These are phyloP conservation scores for Apocrypta bakeri DNA, from an alignment of 1,140 invertebrate species.

Conservation along the genomic window DNA sequence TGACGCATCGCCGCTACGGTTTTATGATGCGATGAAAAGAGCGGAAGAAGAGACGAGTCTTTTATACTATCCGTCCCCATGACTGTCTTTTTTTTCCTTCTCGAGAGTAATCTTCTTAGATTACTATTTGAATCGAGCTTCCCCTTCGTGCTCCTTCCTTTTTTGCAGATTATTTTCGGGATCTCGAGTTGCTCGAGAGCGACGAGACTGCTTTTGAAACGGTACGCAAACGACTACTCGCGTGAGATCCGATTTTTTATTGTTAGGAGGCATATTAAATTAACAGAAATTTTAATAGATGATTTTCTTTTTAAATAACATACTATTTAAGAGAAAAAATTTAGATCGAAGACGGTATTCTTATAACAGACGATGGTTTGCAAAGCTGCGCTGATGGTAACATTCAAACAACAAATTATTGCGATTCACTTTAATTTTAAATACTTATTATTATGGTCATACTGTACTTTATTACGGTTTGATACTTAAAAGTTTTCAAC, in stretches of 20 bases:
- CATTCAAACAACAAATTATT: too few species aligned
- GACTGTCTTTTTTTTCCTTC: not conserved
- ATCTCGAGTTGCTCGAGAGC: not conserved
- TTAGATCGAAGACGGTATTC: too few species aligned
- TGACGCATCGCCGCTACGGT: not conserved
- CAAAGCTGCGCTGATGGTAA: too few species aligned
- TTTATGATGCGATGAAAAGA: slow-evolving; percentile 21
- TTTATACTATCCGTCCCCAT: not conserved
- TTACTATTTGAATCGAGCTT: slow-evolving; percentile 29
- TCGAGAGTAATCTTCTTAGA: slow-evolving; percentile 14
- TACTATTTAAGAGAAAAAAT: too few species aligned
- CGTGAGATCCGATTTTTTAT: not conserved
- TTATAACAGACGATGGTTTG: too few species aligned
- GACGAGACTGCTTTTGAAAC: not conserved
- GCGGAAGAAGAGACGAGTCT: not conserved
- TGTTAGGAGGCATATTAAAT: not conserved
- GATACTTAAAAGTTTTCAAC: too few species aligned
- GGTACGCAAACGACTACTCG: not conserved
- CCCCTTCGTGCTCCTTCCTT: not conserved
- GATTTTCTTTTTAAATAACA: too few species aligned
- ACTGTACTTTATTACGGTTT: too few species aligned
- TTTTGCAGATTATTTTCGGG: not conserved
- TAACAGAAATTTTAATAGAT: too few species aligned
- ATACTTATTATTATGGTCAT: too few species aligned
- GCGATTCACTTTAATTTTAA: too few species aligned